Evolutionary conservation across 2,888 invertebrate genomes (phyloP).

Genomic region (Aphidius colemani): DNA sequence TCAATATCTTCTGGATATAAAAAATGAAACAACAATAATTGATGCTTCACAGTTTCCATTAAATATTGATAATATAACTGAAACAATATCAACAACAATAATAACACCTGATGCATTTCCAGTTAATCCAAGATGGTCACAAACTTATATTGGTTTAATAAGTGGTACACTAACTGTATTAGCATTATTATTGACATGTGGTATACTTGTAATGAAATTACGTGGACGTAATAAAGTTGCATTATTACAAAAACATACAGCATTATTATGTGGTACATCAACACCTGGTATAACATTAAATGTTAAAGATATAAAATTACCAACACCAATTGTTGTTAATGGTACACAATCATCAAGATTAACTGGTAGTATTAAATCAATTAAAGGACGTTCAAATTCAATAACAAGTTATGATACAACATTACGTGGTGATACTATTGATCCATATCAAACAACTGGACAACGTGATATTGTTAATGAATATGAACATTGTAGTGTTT

Average conservation of each 20-base stretch:
- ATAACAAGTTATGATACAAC: constrained; percentile 40
- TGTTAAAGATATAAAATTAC: constrained; percentile 66
- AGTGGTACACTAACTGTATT: constrained; percentile 72
- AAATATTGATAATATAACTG: background rate
- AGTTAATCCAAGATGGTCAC: constrained; percentile 63
- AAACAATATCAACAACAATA: constrained; percentile 13
- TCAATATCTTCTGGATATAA: too few relatives aligned
- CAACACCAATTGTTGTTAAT: constrained; percentile 65
- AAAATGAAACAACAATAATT: too few relatives aligned
- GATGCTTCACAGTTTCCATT: background rate
- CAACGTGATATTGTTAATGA: constrained; percentile 62
- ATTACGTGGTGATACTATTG: constrained; percentile 60
- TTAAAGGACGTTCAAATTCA: constrained; percentile 45
- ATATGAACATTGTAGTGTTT: constrained; percentile 49
- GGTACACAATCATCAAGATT: constrained; percentile 63
- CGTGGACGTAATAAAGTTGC: constrained; percentile 70
- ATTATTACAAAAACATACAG: constrained; percentile 68
- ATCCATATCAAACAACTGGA: constrained; percentile 56
- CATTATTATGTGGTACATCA: constrained; percentile 64
- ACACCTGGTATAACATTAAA: constrained; percentile 65
- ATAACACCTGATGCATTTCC: constrained; percentile 66
- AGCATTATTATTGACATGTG: constrained; percentile 69
- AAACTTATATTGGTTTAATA: constrained; percentile 63
- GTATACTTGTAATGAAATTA: constrained; percentile 69
- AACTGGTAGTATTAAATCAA: constrained; percentile 52